phyloP scores from a whole-genome alignment of 1,140 invertebrate species.

The Onthophagus taurus region DNA sequence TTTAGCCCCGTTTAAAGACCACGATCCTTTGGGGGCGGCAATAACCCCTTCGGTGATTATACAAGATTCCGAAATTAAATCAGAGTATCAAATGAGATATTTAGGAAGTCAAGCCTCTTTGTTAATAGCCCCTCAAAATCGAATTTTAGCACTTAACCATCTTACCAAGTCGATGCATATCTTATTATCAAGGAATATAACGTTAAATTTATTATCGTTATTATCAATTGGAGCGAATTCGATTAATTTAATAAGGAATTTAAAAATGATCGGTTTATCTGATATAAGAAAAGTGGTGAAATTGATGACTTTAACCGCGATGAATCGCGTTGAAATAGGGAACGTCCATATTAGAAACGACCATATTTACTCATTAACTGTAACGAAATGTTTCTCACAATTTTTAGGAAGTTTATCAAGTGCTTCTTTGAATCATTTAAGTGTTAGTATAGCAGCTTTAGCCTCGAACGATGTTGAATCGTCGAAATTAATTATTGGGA shows the following conservation, averaged over 20 bases:
- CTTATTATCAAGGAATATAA: conserved; percentile 44
- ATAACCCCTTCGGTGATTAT: conserved; percentile 34
- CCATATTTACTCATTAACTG: background rate
- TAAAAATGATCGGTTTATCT: conserved; percentile 49
- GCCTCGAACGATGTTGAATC: conserved; percentile 46
- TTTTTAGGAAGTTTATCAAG: conserved; percentile 26
- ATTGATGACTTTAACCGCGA: conserved; percentile 53
- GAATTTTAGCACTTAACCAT: conserved; percentile 43
- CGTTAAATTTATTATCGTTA: conserved; percentile 46
- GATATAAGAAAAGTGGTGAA: conserved; percentile 48
- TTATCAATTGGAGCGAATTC: conserved; percentile 42
- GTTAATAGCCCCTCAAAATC: conserved; percentile 39
- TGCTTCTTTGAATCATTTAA: conserved; percentile 43
- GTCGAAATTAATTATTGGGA: conserved; percentile 47
- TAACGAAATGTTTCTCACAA: conserved; percentile 25
- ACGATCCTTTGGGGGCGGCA: conserved; percentile 47
- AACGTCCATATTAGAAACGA: conserved; percentile 10
- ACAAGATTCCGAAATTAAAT: conserved; percentile 19
- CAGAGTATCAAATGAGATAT: conserved; percentile 19
- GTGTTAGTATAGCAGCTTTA: conserved; percentile 46
- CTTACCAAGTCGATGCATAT: conserved; percentile 44
- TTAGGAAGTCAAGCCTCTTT: conserved; percentile 45
- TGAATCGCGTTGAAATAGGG: conserved; percentile 41
- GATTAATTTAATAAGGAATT: conserved; percentile 43
- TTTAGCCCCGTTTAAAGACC: conserved; percentile 35